Evolutionary conservation across 2,797 vertebrate genomes (phyloP).

Genomic region (Ptychobarbus kaznakovi): DNA sequence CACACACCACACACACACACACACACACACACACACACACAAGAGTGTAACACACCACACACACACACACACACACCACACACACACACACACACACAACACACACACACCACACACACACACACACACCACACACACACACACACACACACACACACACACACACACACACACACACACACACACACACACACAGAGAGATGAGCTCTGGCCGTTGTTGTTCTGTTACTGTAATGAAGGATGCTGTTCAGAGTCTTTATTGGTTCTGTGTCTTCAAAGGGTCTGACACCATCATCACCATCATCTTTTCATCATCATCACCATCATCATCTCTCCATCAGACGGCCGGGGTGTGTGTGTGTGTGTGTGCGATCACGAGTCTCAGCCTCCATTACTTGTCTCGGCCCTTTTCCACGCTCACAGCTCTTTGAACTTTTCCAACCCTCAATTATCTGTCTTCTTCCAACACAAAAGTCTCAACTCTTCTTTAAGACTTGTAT

Average conservation of each 20-base stretch:
- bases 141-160: background rate
- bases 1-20: background rate
- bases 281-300: background rate
- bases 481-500: background rate
- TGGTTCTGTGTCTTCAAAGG: background rate
- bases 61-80: background rate
- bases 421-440: background rate
- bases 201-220: background rate
- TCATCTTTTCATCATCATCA: background rate
- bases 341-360: background rate
- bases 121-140: background rate
- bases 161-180: background rate
- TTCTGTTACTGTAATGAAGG: background rate
- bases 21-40: background rate
- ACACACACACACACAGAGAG: too few species aligned
- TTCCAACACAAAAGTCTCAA: background rate
- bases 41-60: too few species aligned
- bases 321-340: background rate
- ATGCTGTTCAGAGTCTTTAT: background rate
- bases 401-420: background rate
- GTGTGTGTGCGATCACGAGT: background rate
- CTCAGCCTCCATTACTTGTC: background rate
- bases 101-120: background rate
- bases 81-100: background rate
- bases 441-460: too few species aligned